Base-by-base conservation (phyloP, 2,888 invertebrate species). In the Helicoverpa assulta region DNA sequence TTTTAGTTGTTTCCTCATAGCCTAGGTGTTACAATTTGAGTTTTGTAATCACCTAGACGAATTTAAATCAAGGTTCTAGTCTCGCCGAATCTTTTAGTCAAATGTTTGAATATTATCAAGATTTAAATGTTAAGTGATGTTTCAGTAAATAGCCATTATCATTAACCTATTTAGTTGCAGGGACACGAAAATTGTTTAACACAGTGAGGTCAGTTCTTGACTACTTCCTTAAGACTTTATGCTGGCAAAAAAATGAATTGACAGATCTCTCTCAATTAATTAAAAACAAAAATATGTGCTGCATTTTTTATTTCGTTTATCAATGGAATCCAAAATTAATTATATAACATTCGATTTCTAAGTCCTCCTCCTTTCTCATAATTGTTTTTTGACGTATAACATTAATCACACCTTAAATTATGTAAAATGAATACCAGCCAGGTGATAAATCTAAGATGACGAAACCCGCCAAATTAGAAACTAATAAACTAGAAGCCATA, bases 21-120 rank as follows among this genome's bases (percentile, higher is more conserved):
- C 14, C 70, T 82, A 80, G 77, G 65, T 72, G 69, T 70, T 82
- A 73, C 67, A 72, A 55, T 72, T 72, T 65, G 14, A 50, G 55
- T 73, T 76, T 71, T 54, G 75, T 76, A 73, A 80, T 58, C 52
- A 55, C 65, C 57, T 68, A 70, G 43, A 70, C 70, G 40, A 81
- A 81, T 81, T 68, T 29, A 68, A 73, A 70, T 55, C 82, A 81
- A 81, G 82, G 81, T 54, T 69, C 29, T 33, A 40, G 50, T 33
- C 70, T 72, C 33, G 14, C 53, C 56, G 55, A 33, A 58, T 74
- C 18, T 69, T 66, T 60, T 53, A 10, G 26, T 26, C 12, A 52
- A 60, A 55, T 33, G 33, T 33, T 33, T 33, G 33, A 33, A 33
- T 55, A 47, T n/a, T 43, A 16, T 16, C 43, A 16, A 16, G 43